These are phyloP conservation scores for Agriotes lineatus DNA, from an alignment of 2,888 invertebrate species.

Conservation along the genomic window DNA sequence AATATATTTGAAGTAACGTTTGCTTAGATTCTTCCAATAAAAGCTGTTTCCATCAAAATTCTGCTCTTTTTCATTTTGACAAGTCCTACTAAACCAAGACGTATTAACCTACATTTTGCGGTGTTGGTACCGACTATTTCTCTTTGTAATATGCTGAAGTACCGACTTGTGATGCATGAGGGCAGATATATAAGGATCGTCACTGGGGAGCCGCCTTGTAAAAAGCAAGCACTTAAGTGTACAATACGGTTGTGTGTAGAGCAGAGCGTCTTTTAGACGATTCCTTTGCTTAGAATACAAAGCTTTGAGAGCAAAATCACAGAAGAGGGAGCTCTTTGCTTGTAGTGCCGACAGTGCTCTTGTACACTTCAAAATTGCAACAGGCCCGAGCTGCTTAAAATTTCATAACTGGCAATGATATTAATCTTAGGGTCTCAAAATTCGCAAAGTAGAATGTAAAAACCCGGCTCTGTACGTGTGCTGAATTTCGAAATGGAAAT, in stretches of 20 bases:
- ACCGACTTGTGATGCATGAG: slow-evolving; percentile 8
- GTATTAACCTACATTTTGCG: neutral
- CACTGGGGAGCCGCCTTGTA: slow-evolving; percentile 5
- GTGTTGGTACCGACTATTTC: neutral
- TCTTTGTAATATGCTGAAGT: neutral
- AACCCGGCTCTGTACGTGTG: neutral
- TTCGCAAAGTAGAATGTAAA: neutral
- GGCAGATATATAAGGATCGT: slow-evolving; percentile 2
- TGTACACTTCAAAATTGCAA: neutral
- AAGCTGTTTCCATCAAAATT: no score
- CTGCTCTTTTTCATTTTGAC: no score
- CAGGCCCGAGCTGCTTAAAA: neutral
- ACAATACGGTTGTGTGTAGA: slow-evolving; percentile 7
- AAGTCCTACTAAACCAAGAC: no score
- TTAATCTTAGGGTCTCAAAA: neutral
- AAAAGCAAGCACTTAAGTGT: slow-evolving; percentile 10
- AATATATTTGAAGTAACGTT: no score
- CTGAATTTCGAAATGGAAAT: neutral
- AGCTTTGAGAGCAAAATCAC: neutral
- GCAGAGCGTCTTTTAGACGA: neutral
- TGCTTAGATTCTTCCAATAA: no score
- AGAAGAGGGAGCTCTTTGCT: neutral
- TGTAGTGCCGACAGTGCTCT: no score
- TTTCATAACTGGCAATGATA: neutral
- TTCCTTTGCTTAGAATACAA: slow-evolving; percentile 1